Evolutionary conservation across 2,113 vertebrate genomes (phyloP), one percentile per base, ranked within the genome.

Genomic region (Pachyramphus minor): DNA sequence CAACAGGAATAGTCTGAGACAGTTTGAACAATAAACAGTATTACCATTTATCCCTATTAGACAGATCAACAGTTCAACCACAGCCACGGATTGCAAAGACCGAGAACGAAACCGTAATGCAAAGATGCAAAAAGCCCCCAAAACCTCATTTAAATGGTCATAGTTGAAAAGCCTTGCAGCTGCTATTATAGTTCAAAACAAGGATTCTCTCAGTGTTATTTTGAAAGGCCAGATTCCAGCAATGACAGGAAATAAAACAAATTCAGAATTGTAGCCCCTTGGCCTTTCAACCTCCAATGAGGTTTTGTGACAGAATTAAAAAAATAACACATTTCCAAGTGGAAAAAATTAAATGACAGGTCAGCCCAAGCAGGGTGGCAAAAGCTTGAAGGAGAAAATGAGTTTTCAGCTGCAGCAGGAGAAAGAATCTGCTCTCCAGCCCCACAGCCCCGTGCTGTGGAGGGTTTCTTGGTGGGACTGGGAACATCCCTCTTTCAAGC

Each of bases 361-460:
- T 95, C 60, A 33, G 44, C 59, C 23, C 28, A 47, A 81, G 74
- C 25, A 63, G n/a, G 22, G 9, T 28, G 39, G 35, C 30, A 63
- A 84, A 84, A 95, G 2, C 66, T 72, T 45, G 42, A 47, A 67
- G 47, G 0, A 59, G 74, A 74, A 77, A 0, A 2, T 0, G 22
- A 45, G 1, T 4, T 77, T 93, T 86, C 42, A 5, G 21, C 27
- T 3, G 1, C 9, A 33, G 45, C 31, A 62, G 63, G 31, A 24
- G 35, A 41, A 80, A 69, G 4, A 39, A 22, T 28, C 5, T 0
- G 24, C 22, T 64, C 5, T 53, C 47, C 0, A 5, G 24, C 45
- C 33, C 39, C 1, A 2, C 5, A 20, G 27, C 24, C 81, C 79
- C 1, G 0, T 22, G 24, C 6, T 6, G 30, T 0, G 0, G 13